Evolutionary conservation across 2,797 vertebrate species (phyloP), one percentile per base, ranked within the genome.

Genomic region (Sebastes trivittatus): DNA sequence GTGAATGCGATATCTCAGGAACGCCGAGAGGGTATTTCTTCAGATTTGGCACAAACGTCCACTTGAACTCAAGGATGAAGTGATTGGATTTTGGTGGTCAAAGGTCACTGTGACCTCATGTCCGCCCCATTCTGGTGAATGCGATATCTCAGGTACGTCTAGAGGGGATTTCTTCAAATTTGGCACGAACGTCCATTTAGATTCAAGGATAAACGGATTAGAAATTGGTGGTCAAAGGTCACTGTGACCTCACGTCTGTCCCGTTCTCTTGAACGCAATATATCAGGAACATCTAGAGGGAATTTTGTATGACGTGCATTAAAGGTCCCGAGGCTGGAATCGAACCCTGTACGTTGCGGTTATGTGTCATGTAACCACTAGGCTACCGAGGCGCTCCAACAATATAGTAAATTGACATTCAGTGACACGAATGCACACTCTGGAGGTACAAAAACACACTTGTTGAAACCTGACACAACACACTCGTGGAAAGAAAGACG

Each of bases 121-220:
- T 0, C 0, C 13, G 36, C 14, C 0, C 36, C 36, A 14, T 14
- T 38, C 13, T 38, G 0, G 36, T 38, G 36, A 38, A 38, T 16
- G 38, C 0, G 14, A 42, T 42, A 42, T 42, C 14, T 42, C 0
- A 42, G 38, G 14, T 16, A 42, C 38, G 4, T 42, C 14, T 42
- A 42, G 6, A 42, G 14, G 36, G 36, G 0, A 0, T 38, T 38
- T 38, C 36, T 38, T 16, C 14, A 42, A 1, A 42, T 42, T 0
- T 0, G 0, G 38, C 38, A 6, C 0, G 0, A 42, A 42, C 2
- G 0, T 42, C 38, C 38, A 16, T 0, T 42, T 42, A 16, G 14
- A 42, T 16, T 42, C 38, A 42, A 42, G 38, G 0, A 14, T 42
- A 16, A 42, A 42, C 14, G 0, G 38, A 42, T 0, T 16, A 42